phyloP scores from a whole-genome alignment of 2,797 vertebrate genomes.

The Novumbra hubbsi region DNA sequence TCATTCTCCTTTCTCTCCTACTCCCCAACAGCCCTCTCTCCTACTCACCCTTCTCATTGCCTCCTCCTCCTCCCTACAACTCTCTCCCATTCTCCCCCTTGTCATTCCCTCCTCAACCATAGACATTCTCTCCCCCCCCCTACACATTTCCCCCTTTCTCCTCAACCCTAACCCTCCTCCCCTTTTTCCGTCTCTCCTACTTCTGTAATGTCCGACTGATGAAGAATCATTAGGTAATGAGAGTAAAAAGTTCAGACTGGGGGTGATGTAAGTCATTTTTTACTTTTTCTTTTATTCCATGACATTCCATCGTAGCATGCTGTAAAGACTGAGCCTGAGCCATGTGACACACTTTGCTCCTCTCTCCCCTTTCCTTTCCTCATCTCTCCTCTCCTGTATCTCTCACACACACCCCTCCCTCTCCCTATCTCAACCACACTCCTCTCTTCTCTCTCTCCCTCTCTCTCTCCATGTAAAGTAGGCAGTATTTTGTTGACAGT shows the following conservation, averaged over 20 bases:
- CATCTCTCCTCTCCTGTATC: conserved; percentile 37
- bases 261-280: conserved; percentile 74
- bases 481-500: conserved; percentile 58
- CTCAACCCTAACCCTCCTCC: conserved; percentile 29
- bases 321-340: conserved; percentile 50
- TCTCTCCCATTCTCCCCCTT: too few relatives aligned
- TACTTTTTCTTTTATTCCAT: conserved; percentile 50
- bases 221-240: conserved; percentile 83
- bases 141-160: too few relatives aligned
- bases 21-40: too few relatives aligned
- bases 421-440: too few relatives aligned
- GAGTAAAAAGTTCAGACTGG: conserved; percentile 78
- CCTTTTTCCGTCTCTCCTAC: conserved; percentile 74
- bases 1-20: too few relatives aligned
- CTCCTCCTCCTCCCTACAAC: too few relatives aligned
- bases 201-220: conserved; percentile 84
- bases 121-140: conserved; percentile 22
- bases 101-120: too few relatives aligned
- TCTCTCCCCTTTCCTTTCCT: conserved; percentile 65
- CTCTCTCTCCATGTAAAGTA: conserved; percentile 47
- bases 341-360: conserved; percentile 40
- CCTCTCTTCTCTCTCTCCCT: too few relatives aligned
- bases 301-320: conserved; percentile 65
- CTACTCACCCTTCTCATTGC: too few relatives aligned
- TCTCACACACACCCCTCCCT: too few relatives aligned